phyloP scores from a whole-genome alignment of 2,113 vertebrate genomes.

The human (Homo sapiens) region GRCh38 chr16:51835501-51836000 shows the following conservation, averaged over 20 bases:
- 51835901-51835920: background rate
- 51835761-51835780: background rate
- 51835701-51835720: background rate
- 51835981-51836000: background rate
- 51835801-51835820: background rate
- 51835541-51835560: background rate
- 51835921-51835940: background rate
- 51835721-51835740: background rate
- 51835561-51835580: background rate
- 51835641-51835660: background rate
- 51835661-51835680: background rate
- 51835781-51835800: background rate
- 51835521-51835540: background rate
- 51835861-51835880: background rate
- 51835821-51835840: background rate
- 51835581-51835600: background rate
- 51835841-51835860: background rate
- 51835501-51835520: background rate
- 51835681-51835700: background rate
- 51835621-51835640: background rate
- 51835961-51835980: background rate
- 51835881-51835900: background rate
- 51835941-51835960: background rate
- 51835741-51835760: rapidly evolving
- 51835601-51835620: background rate